These are phyloP conservation scores for Venturia canescens DNA, from an alignment of 1,140 invertebrate species.

Conservation along the genomic window DNA sequence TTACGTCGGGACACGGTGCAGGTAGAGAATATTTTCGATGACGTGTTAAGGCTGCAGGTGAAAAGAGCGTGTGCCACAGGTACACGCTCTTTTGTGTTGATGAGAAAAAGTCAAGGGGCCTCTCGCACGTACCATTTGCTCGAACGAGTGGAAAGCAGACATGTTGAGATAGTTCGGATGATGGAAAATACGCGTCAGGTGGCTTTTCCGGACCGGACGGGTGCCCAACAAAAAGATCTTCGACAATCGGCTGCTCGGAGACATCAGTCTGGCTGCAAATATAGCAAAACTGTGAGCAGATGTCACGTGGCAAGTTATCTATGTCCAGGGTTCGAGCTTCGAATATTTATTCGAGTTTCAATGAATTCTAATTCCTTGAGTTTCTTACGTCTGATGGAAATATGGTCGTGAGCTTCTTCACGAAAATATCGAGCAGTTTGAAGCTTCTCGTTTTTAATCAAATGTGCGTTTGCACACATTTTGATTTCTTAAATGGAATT, in stretches of 20 bases:
- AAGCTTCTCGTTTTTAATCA: too few relatives aligned
- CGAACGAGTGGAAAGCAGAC: neutral
- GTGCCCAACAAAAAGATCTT: neutral
- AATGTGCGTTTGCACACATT: too few relatives aligned
- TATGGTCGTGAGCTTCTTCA: too few relatives aligned
- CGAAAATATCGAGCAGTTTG: too few relatives aligned
- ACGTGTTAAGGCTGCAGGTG: slow-evolving; percentile 23
- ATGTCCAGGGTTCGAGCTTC: neutral
- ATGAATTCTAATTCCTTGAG: too few relatives aligned
- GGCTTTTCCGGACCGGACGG: neutral
- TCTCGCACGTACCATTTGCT: neutral
- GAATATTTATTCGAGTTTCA: neutral
- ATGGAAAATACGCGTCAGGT: slow-evolving; percentile 4
- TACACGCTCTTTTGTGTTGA: slow-evolving; percentile 3
- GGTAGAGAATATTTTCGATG: slow-evolving; percentile 9
- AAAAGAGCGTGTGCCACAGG: neutral
- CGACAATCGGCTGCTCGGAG: neutral
- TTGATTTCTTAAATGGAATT: too few relatives aligned
- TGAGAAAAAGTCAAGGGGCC: neutral
- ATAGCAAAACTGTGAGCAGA: neutral
- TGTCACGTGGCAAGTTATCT: neutral
- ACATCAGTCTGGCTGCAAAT: neutral
- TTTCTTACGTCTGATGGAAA: too few relatives aligned
- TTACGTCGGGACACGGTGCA: neutral
- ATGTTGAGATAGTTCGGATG: neutral